Evolutionary conservation across 2,888 invertebrate species (phyloP), one percentile per base, ranked within the genome.

Genomic region (Lithophane ornitopus): DNA sequence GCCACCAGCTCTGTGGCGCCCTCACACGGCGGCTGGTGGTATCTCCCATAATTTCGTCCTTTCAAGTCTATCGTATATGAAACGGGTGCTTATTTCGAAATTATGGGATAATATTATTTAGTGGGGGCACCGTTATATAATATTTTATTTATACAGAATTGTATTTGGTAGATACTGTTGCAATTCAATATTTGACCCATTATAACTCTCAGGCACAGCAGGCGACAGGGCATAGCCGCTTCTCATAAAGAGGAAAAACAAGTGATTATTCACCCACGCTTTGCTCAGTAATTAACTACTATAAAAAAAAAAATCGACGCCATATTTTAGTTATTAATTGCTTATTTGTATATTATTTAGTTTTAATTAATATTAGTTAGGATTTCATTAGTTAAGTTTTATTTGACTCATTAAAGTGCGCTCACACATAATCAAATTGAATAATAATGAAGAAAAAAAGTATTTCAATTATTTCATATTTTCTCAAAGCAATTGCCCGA

Each of bases 1-100:
- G 80, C 81, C 67, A 78, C 49, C 69, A 76, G 68, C 52, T 83
- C 74, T 46, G 70, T 70, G 67, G 68, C 74, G 80, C 80, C 79
- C 78, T 82, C 80, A 68, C 14, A 70, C 52, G 79, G 78, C 56
- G 61, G 28, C 70, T 41, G n/a, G n/a, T 52, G 69, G 71, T 59
- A 70, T 81, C 78, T 84, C 76, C 77, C 67, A 85, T 86, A 86
- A 89, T 89, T 87, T 84, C 81, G 78, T 89, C 82, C 80, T 85
- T 82, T 79, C 78, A 85, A 62, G 63, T 54, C n/a, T 59, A 3
- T 22, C 44, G 28, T 69, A 26, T 68, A 74, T 46, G 34, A 59
- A 70, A 59, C 26, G 28, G 41, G 46, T 68, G 49, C 62, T 79
- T 76, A 68, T 65, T 82, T 72, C n/a, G 34, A 70, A 70, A 68